Evolutionary conservation across 2,888 invertebrate genomes (phyloP).

Genomic region (Cecidostiba fungosa): DNA sequence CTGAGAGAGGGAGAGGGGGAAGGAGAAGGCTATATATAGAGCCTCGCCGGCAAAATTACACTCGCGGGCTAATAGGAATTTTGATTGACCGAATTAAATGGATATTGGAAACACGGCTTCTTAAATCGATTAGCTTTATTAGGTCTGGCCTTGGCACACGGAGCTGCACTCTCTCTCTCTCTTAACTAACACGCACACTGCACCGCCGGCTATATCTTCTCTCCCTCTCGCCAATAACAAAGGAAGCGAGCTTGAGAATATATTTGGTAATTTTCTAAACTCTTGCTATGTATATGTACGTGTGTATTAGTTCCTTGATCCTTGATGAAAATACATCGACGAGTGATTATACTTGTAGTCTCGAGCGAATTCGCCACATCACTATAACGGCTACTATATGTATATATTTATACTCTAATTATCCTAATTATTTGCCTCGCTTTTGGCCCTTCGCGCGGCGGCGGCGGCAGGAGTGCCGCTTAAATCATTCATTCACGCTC

Average conservation of each 20-base stretch:
- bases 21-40: slow-evolving; percentile 64
- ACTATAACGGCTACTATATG: slow-evolving; percentile 72
- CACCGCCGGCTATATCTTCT: not conserved
- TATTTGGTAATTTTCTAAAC: too few relatives aligned
- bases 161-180: slow-evolving; percentile 18
- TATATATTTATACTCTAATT: slow-evolving; percentile 66
- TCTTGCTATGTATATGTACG: too few relatives aligned
- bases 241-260: not conserved
- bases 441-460: slow-evolving; percentile 46
- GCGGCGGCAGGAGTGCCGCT: slow-evolving; percentile 9
- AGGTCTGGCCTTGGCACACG: slow-evolving; percentile 37
- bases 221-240: not conserved
- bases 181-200: not conserved
- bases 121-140: slow-evolving; percentile 68
- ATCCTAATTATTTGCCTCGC: slow-evolving; percentile 78
- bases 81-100: slow-evolving; percentile 80
- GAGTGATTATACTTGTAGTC: too few relatives aligned
- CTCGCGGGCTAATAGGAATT: slow-evolving; percentile 79
- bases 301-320: too few relatives aligned
- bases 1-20: not conserved
- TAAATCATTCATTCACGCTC: slow-evolving; percentile 44
- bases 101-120: slow-evolving; percentile 78
- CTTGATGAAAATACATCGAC: too few relatives aligned
- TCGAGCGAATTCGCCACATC: slow-evolving; percentile 72
- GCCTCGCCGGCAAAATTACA: slow-evolving; percentile 75